These are phyloP conservation scores for Clavelina lepadiformis DNA, from an alignment of 23 tunicate genomes.

Conservation along the genomic window DNA sequence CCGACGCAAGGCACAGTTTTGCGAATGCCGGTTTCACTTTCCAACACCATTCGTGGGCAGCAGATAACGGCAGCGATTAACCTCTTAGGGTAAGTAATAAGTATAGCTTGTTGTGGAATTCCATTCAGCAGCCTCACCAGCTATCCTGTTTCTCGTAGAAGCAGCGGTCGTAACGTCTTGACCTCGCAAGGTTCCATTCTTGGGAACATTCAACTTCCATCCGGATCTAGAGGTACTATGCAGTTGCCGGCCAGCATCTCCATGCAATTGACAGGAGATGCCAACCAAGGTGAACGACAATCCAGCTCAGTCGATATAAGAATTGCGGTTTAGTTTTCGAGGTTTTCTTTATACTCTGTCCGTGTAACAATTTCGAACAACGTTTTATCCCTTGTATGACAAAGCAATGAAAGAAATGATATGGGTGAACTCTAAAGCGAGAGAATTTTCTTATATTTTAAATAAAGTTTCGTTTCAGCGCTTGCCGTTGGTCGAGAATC, in stretches of 20 bases:
- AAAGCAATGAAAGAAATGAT: too few species aligned
- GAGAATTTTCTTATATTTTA: too few species aligned
- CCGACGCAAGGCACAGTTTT: constrained; percentile 16
- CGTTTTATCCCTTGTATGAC: too few species aligned
- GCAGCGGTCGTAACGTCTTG: constrained; percentile 20
- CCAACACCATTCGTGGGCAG: constrained; percentile 28
- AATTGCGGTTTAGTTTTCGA: too few species aligned
- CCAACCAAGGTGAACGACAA: constrained; percentile 36
- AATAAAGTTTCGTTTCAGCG: too few species aligned
- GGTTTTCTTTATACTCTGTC: too few species aligned
- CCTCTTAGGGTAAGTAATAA: constrained; percentile 24
- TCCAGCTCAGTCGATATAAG: too few species aligned
- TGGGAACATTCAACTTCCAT: constrained; percentile 30
- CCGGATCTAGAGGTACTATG: constrained; percentile 29
- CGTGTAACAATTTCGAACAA: too few species aligned
- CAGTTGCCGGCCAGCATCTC: constrained; percentile 66
- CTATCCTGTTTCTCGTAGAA: neutral
- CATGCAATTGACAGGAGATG: constrained; percentile 63
- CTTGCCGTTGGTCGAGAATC: too few species aligned
- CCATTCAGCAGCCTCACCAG: neutral
- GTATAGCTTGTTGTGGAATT: neutral
- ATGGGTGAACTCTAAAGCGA: too few species aligned
- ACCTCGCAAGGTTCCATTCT: constrained; percentile 4
- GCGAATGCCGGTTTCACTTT: constrained; percentile 50
- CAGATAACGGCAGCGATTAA: constrained; percentile 51